These are phyloP conservation scores for Rhabdophis nuchalis DNA, from an alignment of 2,797 vertebrate species.

Conservation along the genomic window DNA sequence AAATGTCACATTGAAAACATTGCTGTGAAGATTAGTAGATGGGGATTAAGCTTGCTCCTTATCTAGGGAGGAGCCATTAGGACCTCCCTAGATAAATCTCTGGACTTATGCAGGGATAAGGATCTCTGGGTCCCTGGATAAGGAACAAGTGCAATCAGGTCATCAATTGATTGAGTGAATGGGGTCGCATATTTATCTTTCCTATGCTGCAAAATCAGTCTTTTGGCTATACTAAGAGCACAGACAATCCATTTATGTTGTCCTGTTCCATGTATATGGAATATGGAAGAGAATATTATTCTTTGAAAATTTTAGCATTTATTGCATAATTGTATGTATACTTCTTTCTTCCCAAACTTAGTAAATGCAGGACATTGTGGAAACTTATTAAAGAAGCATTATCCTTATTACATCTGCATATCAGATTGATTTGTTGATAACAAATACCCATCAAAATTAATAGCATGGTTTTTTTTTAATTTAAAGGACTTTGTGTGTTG, in stretches of 20 bases:
- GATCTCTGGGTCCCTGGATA: no score
- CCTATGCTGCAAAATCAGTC: not conserved
- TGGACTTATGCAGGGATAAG: no score
- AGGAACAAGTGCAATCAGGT: not conserved
- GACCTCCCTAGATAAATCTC: no score
- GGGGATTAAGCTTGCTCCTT: not conserved
- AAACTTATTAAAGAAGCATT: not conserved
- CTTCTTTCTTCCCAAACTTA: not conserved
- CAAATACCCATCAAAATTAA: not conserved
- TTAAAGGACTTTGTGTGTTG: not conserved
- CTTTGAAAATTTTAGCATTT: no score
- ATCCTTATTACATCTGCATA: not conserved
- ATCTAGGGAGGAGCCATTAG: no score
- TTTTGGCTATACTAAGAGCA: not conserved
- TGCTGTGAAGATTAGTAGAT: not conserved
- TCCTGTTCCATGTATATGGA: not conserved
- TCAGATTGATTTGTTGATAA: not conserved
- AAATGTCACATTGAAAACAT: not conserved
- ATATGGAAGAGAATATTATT: not conserved
- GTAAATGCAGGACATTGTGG: not conserved
- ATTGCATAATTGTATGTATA: no score
- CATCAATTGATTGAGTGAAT: not conserved
- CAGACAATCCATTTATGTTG: not conserved
- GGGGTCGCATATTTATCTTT: not conserved
- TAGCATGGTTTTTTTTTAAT: not conserved